phyloP scores from a whole-genome alignment of 2,797 vertebrate species.

The Eidolon dupreanum region DNA sequence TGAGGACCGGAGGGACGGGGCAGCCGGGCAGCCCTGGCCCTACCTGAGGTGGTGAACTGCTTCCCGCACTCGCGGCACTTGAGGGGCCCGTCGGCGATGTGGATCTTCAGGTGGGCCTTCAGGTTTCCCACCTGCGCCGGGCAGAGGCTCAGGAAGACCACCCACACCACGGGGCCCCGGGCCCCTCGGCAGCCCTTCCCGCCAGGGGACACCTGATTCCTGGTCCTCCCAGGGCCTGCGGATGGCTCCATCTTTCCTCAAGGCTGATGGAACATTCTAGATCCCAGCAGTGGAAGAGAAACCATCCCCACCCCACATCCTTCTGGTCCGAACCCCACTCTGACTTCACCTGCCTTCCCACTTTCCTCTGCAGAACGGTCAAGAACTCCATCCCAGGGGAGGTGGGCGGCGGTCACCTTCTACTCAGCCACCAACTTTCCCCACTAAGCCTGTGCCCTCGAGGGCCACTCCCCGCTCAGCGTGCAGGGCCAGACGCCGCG shows the following conservation, averaged over 20 bases:
- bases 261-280: background rate
- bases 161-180: background rate
- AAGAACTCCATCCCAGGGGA: background rate
- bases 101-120: slow-evolving; percentile 97
- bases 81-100: slow-evolving; percentile 95
- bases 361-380: background rate
- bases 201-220: rapidly evolving
- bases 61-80: slow-evolving; percentile 98
- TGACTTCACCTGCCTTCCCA: background rate
- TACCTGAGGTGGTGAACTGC: slow-evolving; percentile 99
- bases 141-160: slow-evolving; percentile 35
- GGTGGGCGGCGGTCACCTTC: background rate
- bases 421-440: background rate
- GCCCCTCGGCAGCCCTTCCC: background rate
- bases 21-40: background rate
- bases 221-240: background rate
- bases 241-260: background rate
- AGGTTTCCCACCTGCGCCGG: slow-evolving; percentile 92
- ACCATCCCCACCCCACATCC: background rate
- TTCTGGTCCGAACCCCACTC: background rate
- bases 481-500: background rate
- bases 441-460: background rate
- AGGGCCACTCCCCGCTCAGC: background rate
- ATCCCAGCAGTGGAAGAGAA: background rate
- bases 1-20: background rate